Percentiles rank a stretch among this genome's conserved stretches.
Evolutionary conservation across 2,888 invertebrate species (phyloP).

Genomic region (Crematogaster levior): DNA sequence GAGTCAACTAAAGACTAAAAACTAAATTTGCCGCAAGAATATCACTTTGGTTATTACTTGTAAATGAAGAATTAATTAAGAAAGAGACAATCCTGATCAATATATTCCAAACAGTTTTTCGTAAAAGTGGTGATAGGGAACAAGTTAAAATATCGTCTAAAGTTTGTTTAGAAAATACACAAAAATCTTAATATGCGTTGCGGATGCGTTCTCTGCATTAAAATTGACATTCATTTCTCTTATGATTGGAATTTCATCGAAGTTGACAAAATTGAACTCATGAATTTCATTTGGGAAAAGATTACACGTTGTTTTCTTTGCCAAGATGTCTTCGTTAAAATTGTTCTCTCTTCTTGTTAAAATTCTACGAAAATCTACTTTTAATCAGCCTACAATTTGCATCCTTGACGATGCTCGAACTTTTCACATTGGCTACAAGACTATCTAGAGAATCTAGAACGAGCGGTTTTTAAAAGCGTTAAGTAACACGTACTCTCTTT

Average conservation of each 20-base stretch:
- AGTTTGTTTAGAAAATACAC: neutral
- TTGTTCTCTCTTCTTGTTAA: constrained; percentile 14
- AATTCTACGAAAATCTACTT: constrained; percentile 11
- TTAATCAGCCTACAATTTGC: constrained; percentile 5
- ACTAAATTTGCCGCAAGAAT: too few relatives aligned
- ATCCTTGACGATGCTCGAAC: neutral
- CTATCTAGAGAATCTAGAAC: neutral
- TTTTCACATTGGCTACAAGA: neutral
- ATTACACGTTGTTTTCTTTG: neutral
- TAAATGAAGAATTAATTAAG: constrained; percentile 2
- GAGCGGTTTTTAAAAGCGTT: constrained; percentile 15
- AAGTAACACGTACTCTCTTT: neutral
- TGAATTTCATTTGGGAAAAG: neutral
- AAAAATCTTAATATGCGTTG: too few relatives aligned
- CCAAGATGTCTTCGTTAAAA: neutral
- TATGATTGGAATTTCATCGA: too few relatives aligned
- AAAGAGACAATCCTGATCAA: neutral
- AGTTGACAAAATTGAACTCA: too few relatives aligned
- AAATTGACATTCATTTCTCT: too few relatives aligned
- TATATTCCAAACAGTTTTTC: neutral
- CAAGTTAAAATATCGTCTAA: neutral
- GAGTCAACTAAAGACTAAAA: too few relatives aligned
- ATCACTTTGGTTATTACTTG: neutral
- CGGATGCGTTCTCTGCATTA: too few relatives aligned
- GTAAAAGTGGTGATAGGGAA: neutral